Evolutionary conservation across 2,888 invertebrate species (phyloP).

Genomic region (Eurois occulta): DNA sequence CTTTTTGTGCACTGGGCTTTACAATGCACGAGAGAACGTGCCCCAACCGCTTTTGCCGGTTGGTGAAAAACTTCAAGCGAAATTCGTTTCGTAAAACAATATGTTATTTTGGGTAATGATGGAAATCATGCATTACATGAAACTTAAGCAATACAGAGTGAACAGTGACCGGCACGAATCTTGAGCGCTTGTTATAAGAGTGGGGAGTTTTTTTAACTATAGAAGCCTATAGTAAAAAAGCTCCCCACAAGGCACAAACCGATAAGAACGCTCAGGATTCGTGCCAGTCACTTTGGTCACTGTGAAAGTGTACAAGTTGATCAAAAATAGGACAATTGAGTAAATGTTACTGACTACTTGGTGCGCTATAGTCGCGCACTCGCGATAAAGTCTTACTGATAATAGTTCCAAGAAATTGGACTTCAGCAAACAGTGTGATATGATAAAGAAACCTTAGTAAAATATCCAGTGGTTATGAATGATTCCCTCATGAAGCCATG

Average conservation of each 20-base stretch:
- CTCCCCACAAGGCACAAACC: not conserved
- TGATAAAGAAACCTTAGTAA: constrained; percentile 70
- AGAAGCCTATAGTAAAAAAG: not conserved
- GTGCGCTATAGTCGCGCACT: constrained; percentile 69
- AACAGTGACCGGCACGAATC: constrained; percentile 15
- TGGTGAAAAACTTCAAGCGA: constrained; percentile 80
- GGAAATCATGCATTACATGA: constrained; percentile 32
- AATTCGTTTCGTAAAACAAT: constrained; percentile 71
- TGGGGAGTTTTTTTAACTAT: constrained; percentile 3
- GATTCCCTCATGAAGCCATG: constrained; percentile 44
- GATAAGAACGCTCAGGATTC: constrained; percentile 2
- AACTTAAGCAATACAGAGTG: not conserved
- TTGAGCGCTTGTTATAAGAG: not conserved
- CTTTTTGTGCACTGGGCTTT: constrained; percentile 74
- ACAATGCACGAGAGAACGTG: constrained; percentile 88
- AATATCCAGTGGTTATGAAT: constrained; percentile 57
- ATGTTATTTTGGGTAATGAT: constrained; percentile 54
- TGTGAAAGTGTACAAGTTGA: constrained; percentile 23
- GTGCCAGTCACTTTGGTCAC: not conserved
- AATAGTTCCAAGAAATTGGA: constrained; percentile 78
- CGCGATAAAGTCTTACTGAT: constrained; percentile 80
- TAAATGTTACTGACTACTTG: constrained; percentile 60
- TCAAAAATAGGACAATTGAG: constrained; percentile 46
- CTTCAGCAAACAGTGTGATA: constrained; percentile 74
- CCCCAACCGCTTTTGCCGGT: constrained; percentile 87